Percentiles rank a stretch among this genome's conserved stretches.
These are phyloP conservation scores for Saccostrea cuccullata DNA, from an alignment of 1,140 invertebrate species.

Conservation along the genomic window DNA sequence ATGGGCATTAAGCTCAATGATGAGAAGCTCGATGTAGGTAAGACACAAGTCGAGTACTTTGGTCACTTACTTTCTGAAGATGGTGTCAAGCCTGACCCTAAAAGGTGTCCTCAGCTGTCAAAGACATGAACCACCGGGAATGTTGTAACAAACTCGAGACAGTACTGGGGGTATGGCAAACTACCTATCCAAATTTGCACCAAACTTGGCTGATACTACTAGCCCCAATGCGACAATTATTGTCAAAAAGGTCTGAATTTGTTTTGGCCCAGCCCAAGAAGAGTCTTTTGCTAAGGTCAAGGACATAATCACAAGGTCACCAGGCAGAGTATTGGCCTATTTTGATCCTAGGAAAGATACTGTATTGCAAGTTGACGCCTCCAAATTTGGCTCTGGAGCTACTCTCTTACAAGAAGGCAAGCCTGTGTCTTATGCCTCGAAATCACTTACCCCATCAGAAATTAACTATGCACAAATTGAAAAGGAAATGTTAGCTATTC, in stretches of 20 bases:
- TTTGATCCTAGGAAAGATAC: conserved; percentile 43
- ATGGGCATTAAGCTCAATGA: no score
- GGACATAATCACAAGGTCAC: no score
- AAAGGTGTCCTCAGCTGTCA: background rate
- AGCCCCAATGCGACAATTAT: no score
- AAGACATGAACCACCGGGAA: background rate
- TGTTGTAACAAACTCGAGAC: background rate
- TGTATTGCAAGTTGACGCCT: conserved; percentile 57
- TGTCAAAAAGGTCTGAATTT: background rate
- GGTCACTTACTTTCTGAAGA: no score
- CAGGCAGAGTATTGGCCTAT: conserved; percentile 36
- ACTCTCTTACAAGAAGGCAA: no score
- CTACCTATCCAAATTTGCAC: no score
- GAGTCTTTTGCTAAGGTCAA: no score
- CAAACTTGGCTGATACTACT: no score
- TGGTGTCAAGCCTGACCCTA: background rate
- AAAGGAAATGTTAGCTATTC: conserved; percentile 79
- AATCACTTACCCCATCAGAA: conserved; percentile 74
- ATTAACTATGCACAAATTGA: conserved; percentile 80
- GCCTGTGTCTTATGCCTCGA: no score
- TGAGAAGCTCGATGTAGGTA: no score
- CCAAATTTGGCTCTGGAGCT: conserved; percentile 39
- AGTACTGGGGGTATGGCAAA: no score
- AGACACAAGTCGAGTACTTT: no score
- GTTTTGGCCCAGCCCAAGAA: background rate